Base-by-base conservation (phyloP, 2,888 invertebrate genomes). In the Xylophagus ater region DNA sequence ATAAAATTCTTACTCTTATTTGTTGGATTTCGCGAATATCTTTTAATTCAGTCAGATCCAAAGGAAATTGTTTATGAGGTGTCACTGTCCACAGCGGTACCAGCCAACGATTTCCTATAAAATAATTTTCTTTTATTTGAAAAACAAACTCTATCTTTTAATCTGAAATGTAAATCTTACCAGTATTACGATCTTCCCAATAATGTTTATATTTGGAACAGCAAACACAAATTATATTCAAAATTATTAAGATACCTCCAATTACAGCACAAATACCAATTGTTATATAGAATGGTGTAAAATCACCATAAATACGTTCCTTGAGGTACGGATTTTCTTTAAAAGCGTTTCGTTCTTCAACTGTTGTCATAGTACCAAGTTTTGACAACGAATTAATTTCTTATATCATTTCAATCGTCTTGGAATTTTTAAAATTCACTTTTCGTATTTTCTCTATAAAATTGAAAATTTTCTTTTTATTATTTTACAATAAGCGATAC, bases 51-150 rank as follows among this genome's bases (percentile, higher is more conserved):
- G 79, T 77, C 36, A 81, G 72, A 59, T 88, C 87, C 4, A 87
- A 61, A 1, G 89, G 78, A 3, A 85, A 82, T 57, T 85, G 84
- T 48, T 81, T 78, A 58, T 85, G 81, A 0, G 88, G 87, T 4
- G 85, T 81, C 24, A 81, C 72, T 2, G 86, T 81, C 84, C 85
- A 89, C 58, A 89, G 70, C 2, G 87, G 81, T 13, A 83, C 76
- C 43, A 88, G 66, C 83, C 83, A 87, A 54, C 85, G 81, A 59
- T 84, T 88, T 34, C 86, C 87, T 81, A 56, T 20, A 58, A 56
- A 26, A 20, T 42, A 21, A 42, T 17, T 26, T 32, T 31, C 19
- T 25, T 21, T 9, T 17, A 28, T 20, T 18, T 17, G 19, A 28
- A 10, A 39, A 15, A 19, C 15, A 29, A 20, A 19, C 19, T 6